Evolutionary conservation across 1,140 invertebrate species (phyloP), one percentile per base, ranked within the genome.

Genomic region (Ladona fulva): DNA sequence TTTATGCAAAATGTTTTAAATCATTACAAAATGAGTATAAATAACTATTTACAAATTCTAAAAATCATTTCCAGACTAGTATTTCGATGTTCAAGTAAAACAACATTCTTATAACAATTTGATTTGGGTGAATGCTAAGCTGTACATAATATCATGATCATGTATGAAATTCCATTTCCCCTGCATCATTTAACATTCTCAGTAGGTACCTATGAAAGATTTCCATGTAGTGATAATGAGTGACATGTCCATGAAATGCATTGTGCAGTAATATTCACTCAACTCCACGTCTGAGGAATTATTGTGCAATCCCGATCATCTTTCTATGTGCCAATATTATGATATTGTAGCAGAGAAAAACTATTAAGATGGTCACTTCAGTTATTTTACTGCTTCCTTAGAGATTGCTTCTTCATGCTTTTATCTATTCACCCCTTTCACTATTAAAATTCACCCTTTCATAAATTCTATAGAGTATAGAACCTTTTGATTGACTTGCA

Each of bases 31-130:
- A 66, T 12, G 14, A 66, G 52, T 66, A 66, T 66, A 66, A 66
- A 66, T 66, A 37, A 66, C 52, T 66, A 66, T 66, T 66, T 66
- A 66, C 52, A 66, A 66, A 19, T 19, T 66, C 52, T 66, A 66
- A 66, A 66, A 66, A 66, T 66, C n/a, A 66, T 66, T 66, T 66
- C 52, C 52, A 66, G 52, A 66, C 52, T 66, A 66, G 52, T 66
- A 19, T 12, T 66, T 66, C 52, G 52, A 66, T 66, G 52, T 66
- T 66, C 52, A 66, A 22, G 52, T 16, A 66, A 66, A 66, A 66
- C 14, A 19, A 66, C 12, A 16, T 22, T 66, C n/a, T 22, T 66
- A 66, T 22, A 66, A 66, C 14, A 66, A 66, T 16, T 66, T 22
- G 1, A 66, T 66, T 66, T 66, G 44, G 10, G 19, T 52, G 16